These are phyloP conservation scores for Eubasilissa splendida DNA, from an alignment of 2,888 invertebrate species.

Conservation along the genomic window DNA sequence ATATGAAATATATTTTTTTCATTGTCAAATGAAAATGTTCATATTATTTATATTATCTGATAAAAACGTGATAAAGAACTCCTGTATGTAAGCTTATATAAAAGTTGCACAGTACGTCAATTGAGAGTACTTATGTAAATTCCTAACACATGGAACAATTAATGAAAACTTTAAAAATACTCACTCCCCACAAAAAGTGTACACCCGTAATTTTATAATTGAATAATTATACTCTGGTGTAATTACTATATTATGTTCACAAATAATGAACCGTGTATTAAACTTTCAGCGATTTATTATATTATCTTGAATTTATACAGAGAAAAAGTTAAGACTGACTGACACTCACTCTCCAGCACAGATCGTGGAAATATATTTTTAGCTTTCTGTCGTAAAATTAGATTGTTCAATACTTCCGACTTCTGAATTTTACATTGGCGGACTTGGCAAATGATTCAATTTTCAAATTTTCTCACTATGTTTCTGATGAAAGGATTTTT, in stretches of 20 bases:
- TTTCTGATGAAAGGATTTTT: background rate
- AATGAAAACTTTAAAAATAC: slow-evolving; percentile 17
- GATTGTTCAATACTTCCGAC: slow-evolving; percentile 45
- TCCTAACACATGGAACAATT: background rate
- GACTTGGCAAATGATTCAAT: slow-evolving; percentile 36
- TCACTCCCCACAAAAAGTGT: slow-evolving; percentile 1
- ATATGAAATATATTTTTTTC: background rate
- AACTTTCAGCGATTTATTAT: slow-evolving; percentile 21
- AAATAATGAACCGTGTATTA: background rate
- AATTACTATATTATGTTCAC: too few species aligned
- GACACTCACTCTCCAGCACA: slow-evolving; percentile 34
- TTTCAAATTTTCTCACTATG: slow-evolving; percentile 20
- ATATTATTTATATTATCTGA: background rate
- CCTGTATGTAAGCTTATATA: background rate
- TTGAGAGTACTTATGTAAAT: background rate
- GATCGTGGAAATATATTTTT: slow-evolving; percentile 49
- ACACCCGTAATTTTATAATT: background rate
- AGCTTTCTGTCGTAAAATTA: slow-evolving; percentile 53
- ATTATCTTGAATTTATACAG: slow-evolving; percentile 24
- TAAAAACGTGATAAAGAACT: background rate
- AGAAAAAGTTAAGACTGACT: slow-evolving; percentile 15
- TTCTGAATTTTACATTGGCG: slow-evolving; percentile 26
- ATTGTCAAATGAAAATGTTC: background rate
- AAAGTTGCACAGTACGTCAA: background rate
- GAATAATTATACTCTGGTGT: too few species aligned